Conservation (phyloP, 2,113 vertebrate genomes). For the Myocastor coypus region DNA sequence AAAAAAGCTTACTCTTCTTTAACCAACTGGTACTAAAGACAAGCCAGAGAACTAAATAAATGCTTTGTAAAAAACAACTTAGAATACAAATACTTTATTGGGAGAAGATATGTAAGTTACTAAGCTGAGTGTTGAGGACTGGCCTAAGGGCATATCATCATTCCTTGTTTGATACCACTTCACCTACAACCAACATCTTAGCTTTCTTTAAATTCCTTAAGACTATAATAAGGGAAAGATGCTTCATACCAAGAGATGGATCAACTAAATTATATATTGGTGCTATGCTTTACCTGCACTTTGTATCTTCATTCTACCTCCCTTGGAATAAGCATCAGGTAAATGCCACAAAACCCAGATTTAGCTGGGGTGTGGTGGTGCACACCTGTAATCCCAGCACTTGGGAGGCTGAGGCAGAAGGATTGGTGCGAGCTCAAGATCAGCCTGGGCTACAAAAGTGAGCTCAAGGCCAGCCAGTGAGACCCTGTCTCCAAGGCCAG, state of each 20-base stretch:
- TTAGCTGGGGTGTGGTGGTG: no score
- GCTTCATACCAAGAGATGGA: background rate
- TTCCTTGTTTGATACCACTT: background rate
- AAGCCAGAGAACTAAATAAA: slow-evolving; percentile 1
- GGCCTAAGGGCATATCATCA: background rate
- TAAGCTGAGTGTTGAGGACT: background rate
- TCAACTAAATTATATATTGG: background rate
- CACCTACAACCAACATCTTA: slow-evolving; percentile 39
- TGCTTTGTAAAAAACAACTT: slow-evolving; percentile 21
- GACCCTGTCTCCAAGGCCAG: no score
- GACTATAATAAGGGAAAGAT: slow-evolving; percentile 1
- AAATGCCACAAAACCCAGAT: slow-evolving; percentile 7
- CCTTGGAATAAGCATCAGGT: slow-evolving; percentile 11
- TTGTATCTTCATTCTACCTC: background rate
- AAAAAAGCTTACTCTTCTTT: background rate
- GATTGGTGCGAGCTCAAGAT: no score
- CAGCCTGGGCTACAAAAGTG: no score
- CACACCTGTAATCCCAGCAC: no score
- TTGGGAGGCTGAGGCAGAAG: no score
- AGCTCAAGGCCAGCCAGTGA: no score
- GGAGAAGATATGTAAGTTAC: slow-evolving; percentile 1
- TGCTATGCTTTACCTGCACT: background rate
- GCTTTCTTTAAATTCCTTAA: background rate
- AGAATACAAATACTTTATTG: slow-evolving; percentile 35
- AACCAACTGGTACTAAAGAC: background rate